Percentiles rank a stretch among this genome's conserved stretches.
Conservation (phyloP, 2,888 invertebrate species). For the Ecliptopera silaceata region DNA sequence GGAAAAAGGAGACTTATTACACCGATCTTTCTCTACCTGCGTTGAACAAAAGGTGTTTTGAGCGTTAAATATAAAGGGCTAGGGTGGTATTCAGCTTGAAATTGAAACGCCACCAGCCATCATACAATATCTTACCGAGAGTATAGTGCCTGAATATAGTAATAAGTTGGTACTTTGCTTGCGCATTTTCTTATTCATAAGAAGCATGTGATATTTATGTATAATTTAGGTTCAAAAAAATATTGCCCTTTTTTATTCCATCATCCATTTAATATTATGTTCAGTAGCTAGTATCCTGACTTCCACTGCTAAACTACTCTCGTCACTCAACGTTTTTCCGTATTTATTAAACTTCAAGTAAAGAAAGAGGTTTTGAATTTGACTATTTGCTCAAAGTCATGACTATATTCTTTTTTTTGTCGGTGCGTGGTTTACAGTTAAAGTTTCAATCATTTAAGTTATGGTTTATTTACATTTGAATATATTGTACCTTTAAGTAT, state of each 20-base stretch:
- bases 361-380: too few relatives aligned
- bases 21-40: constrained; percentile 4
- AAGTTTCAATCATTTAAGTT: too few relatives aligned
- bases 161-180: neutral
- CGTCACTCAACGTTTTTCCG: too few relatives aligned
- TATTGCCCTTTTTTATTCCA: too few relatives aligned
- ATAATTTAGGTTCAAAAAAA: too few relatives aligned
- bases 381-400: too few relatives aligned
- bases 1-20: constrained; percentile 23
- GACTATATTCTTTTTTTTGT: too few relatives aligned
- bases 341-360: too few relatives aligned
- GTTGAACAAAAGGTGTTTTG: constrained; percentile 1
- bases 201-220: neutral
- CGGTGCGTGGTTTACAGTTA: too few relatives aligned
- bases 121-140: neutral
- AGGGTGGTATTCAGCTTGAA: constrained; percentile 3
- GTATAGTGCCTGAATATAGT: neutral
- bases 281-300: too few relatives aligned
- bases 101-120: neutral
- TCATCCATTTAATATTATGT: too few relatives aligned
- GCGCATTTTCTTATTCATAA: neutral
- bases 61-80: neutral
- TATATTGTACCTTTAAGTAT: neutral
- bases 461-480: neutral
- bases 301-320: too few relatives aligned